phyloP scores from a whole-genome alignment of 2,113 vertebrate genomes.

The Apus apus region DNA sequence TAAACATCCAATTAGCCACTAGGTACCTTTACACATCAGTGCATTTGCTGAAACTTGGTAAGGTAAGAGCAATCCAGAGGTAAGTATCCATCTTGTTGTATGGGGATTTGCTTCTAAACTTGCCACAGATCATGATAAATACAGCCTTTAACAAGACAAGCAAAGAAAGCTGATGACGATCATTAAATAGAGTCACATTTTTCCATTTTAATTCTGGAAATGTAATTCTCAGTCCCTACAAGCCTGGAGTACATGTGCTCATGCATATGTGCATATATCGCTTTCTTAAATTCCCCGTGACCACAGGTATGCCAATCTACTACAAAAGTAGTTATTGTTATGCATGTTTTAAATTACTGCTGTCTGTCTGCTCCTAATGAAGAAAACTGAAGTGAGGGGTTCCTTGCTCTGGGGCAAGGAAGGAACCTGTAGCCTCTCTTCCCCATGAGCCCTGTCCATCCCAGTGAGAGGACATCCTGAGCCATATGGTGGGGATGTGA shows the following conservation, averaged over 20 bases:
- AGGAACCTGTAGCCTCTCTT: not conserved
- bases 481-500: too few species aligned
- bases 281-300: not conserved
- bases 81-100: constrained; percentile 36
- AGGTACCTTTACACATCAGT: constrained; percentile 11
- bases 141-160: not conserved
- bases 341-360: not conserved
- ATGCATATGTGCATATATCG: not conserved
- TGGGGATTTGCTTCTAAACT: constrained; percentile 46
- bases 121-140: not conserved
- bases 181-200: not conserved
- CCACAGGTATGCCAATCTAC: not conserved
- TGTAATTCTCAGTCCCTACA: not conserved
- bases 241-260: not conserved
- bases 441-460: not conserved
- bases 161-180: not conserved
- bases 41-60: constrained; percentile 43
- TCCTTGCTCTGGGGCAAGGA: not conserved
- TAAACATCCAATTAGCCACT: constrained; percentile 33
- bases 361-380: not conserved
- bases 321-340: not conserved
- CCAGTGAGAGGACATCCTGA: not conserved
- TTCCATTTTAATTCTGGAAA: constrained; percentile 1
- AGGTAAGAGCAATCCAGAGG: constrained; percentile 5
- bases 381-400: not conserved